Conservation (phyloP, 2,113 vertebrate species). For the Haplotaxodon microlepis region DNA sequence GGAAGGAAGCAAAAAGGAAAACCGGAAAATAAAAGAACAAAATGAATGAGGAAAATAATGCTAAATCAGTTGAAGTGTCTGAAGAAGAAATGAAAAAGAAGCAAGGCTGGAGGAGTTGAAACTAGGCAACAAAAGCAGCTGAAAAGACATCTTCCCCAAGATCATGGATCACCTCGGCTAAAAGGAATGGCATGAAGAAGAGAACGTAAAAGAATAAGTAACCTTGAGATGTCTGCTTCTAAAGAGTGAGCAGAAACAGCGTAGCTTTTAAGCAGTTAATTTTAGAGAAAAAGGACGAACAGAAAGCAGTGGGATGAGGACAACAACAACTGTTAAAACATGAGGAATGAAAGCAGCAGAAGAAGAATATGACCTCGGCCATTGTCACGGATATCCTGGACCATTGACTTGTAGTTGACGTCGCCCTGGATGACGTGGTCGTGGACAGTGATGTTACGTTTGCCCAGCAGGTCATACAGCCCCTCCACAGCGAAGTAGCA, state of each 20-base stretch:
- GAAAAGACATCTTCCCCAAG: background rate
- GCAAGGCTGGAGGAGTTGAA: background rate
- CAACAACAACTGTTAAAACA: background rate
- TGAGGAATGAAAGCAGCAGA: background rate
- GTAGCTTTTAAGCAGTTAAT: background rate
- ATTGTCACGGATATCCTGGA: constrained; percentile 69
- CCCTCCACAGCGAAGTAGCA: constrained; percentile 86
- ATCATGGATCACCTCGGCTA: background rate
- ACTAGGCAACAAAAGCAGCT: background rate
- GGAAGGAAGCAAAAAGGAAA: background rate
- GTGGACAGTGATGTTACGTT: constrained; percentile 68
- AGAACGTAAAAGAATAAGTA: background rate
- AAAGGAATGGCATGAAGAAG: background rate
- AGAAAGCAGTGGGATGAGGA: background rate
- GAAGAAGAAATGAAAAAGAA: background rate
- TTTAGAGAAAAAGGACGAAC: background rate
- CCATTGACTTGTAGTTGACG: constrained; percentile 57
- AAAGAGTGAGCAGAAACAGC: background rate
- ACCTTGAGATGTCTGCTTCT: background rate
- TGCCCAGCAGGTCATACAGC: constrained; percentile 59
- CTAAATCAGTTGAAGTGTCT: background rate
- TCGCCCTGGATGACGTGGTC: constrained; percentile 66
- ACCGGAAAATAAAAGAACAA: background rate
- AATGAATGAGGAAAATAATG: background rate
- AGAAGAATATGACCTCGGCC: constrained; percentile 64